Conservation (phyloP, 2,797 vertebrate species). For the Centroberyx gerrardi region DNA sequence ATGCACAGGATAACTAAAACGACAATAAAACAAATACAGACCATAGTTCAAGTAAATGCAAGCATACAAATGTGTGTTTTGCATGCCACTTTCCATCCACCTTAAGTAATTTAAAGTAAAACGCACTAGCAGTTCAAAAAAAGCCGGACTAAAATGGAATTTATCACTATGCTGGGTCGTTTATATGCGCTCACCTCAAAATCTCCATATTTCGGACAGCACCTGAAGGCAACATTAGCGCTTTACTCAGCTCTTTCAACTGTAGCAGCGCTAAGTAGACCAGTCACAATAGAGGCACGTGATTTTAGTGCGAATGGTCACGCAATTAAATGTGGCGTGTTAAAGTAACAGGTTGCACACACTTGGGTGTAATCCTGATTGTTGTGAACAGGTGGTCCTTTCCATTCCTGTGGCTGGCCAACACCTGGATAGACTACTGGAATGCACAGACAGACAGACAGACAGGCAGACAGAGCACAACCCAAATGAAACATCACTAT, state of each 20-base stretch:
- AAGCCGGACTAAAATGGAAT: too few species aligned
- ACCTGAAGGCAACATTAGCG: constrained; percentile 1
- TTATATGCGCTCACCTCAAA: neutral
- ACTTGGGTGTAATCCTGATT: constrained; percentile 40
- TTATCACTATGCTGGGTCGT: neutral
- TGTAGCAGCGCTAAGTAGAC: neutral
- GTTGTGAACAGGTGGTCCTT: constrained; percentile 53
- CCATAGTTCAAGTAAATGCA: neutral
- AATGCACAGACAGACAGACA: constrained; percentile 51
- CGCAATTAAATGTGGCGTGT: constrained; percentile 10
- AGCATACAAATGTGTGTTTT: neutral
- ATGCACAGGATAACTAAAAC: neutral
- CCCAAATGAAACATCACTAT: constrained; percentile 38
- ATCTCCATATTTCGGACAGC: neutral
- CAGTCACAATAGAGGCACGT: neutral
- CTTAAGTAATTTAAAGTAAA: too few species aligned
- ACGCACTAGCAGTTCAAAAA: too few species aligned
- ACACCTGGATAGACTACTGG: constrained; percentile 54
- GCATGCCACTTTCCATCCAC: too few species aligned
- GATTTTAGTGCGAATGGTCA: neutral
- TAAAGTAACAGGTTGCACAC: neutral
- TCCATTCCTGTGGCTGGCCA: constrained; percentile 34
- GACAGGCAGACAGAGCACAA: constrained; percentile 23
- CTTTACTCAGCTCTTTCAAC: neutral
- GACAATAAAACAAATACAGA: constrained; percentile 15